phyloP scores from a whole-genome alignment of 1,140 invertebrate species.

The Pararge aegeria region DNA sequence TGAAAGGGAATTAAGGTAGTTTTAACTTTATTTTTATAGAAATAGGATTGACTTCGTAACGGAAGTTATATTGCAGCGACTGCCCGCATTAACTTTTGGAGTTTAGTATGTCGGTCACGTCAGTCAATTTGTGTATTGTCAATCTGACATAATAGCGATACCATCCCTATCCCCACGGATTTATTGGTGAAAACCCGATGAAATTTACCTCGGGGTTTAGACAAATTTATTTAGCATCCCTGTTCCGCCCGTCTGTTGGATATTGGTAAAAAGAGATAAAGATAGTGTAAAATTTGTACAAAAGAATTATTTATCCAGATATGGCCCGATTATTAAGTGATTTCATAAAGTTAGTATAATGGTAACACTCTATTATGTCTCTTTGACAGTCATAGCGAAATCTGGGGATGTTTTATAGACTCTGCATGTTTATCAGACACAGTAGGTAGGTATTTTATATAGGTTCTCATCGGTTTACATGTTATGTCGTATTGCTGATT shows the following conservation, averaged over 20 bases:
- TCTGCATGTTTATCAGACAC: no score
- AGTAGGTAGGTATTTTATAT: no score
- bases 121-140: conserved; percentile 77
- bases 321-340: no score
- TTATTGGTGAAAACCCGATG: conserved; percentile 71
- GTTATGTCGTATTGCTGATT: no score
- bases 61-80: conserved; percentile 14
- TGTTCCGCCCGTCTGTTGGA: conserved; percentile 18
- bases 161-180: conserved; percentile 56
- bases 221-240: conserved; percentile 47
- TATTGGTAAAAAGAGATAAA: conserved; percentile 25
- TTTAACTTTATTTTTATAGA: conserved; percentile 21
- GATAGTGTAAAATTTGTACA: conserved; percentile 35
- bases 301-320: conserved; percentile 68
- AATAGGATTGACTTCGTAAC: conserved; percentile 33
- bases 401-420: no score
- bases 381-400: no score
- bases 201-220: conserved; percentile 64
- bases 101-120: conserved; percentile 74
- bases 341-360: no score
- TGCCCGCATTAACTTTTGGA: conserved; percentile 67
- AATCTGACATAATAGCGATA: conserved; percentile 75
- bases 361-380: no score
- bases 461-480: no score
- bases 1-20: conserved; percentile 1